These are phyloP conservation scores for Drosophila differens DNA, from an alignment of 2,888 invertebrate genomes.

Conservation along the genomic window DNA sequence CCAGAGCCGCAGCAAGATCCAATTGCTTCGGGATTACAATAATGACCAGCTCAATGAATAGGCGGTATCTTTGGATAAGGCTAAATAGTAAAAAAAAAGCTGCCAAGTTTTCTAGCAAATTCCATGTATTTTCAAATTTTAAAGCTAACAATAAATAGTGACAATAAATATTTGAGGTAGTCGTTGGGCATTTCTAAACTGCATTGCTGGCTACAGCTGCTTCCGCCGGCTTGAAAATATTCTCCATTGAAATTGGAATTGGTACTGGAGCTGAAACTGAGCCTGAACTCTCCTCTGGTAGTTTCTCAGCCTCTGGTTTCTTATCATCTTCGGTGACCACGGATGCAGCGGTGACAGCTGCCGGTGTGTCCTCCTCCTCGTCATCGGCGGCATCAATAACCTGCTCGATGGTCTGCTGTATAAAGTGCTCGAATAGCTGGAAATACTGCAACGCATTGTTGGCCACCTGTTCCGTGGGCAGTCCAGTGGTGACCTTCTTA, in stretches of 20 bases:
- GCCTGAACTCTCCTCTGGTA: constrained; percentile 18
- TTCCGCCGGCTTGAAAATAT: constrained; percentile 12
- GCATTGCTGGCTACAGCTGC: constrained; percentile 47
- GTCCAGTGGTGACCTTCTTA: constrained; percentile 82
- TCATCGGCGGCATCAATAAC: constrained; percentile 82
- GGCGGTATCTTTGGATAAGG: background rate
- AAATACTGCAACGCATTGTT: constrained; percentile 83
- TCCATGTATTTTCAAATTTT: constrained; percentile 28
- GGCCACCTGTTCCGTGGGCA: constrained; percentile 82
- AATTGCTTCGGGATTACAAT: constrained; percentile 44
- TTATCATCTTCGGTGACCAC: constrained; percentile 40
- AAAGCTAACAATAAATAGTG: constrained; percentile 62
- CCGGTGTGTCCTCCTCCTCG: constrained; percentile 71
- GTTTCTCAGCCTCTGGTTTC: constrained; percentile 46
- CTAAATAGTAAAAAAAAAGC: background rate
- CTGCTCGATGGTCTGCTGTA: constrained; percentile 83
- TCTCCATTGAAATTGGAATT: background rate
- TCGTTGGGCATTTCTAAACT: constrained; percentile 34
- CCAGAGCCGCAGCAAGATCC: constrained; percentile 51
- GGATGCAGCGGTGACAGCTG: constrained; percentile 18
- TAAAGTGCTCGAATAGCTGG: constrained; percentile 83
- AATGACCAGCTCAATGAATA: background rate
- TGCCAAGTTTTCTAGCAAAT: background rate
- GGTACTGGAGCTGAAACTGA: constrained; percentile 7
- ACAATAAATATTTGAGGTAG: constrained; percentile 59